These are phyloP conservation scores for Hybos culiciformis DNA, from an alignment of 2,888 invertebrate species.

Conservation along the genomic window DNA sequence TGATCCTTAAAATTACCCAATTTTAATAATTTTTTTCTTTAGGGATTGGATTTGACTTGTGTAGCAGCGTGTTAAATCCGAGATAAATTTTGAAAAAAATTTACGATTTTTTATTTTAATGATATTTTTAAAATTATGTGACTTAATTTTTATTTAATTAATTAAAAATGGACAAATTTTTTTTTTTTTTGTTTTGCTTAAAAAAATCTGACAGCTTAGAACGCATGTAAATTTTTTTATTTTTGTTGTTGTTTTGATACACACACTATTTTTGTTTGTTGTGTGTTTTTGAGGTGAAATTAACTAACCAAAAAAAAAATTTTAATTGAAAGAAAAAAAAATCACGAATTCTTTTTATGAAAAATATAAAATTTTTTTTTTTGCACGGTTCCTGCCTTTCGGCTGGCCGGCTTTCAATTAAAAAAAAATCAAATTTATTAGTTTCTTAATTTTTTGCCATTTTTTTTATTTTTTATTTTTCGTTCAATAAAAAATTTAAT, in stretches of 20 bases:
- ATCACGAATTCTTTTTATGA: neutral
- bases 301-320: neutral
- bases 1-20: neutral
- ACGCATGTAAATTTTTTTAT: slow-evolving; percentile 25
- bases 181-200: slow-evolving; percentile 25
- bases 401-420: slow-evolving; percentile 3
- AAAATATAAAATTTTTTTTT: neutral
- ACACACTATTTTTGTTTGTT: slow-evolving; percentile 1
- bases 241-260: neutral
- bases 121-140: no score
- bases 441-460: no score
- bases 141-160: no score
- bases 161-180: no score
- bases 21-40: slow-evolving; percentile 14
- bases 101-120: no score
- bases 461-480: no score
- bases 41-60: no score
- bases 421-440: neutral
- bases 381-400: slow-evolving; percentile 10
- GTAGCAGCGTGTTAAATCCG: no score
- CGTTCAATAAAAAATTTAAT: no score
- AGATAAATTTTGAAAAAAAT: no score
- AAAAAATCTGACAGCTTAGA: slow-evolving; percentile 37
- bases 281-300: neutral
- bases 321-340: neutral